These are phyloP conservation scores for Tenrec ecaudatus DNA, from an alignment of 2,113 vertebrate species.

Conservation along the genomic window DNA sequence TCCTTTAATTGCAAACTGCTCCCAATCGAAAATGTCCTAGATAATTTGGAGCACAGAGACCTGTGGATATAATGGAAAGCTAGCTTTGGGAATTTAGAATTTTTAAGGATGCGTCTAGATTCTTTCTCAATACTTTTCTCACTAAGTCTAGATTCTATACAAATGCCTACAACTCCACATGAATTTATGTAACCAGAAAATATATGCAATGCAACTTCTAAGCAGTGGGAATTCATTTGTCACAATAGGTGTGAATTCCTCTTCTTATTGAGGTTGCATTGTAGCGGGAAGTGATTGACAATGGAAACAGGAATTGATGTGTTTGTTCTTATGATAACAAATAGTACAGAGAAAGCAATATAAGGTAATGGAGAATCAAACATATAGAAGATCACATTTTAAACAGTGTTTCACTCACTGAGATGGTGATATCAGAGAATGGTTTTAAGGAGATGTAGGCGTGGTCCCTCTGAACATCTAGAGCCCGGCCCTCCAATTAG, in stretches of 20 bases:
- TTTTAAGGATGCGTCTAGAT: too few species aligned
- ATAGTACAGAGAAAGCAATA: background rate
- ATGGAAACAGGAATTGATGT: background rate
- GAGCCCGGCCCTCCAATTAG: background rate
- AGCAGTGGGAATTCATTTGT: background rate
- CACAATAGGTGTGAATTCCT: background rate
- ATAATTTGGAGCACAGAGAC: too few species aligned
- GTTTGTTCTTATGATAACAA: background rate
- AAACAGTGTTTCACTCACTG: background rate
- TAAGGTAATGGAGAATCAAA: background rate
- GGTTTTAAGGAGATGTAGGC: background rate
- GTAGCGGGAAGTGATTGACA: background rate
- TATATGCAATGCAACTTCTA: background rate
- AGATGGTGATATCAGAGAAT: background rate
- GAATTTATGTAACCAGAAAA: too few species aligned
- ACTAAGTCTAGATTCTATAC: too few species aligned
- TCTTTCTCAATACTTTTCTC: too few species aligned
- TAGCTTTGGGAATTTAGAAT: too few species aligned
- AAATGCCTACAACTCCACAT: too few species aligned
- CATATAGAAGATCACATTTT: background rate
- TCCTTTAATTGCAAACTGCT: too few species aligned
- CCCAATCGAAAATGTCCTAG: too few species aligned
- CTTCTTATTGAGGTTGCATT: background rate
- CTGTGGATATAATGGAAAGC: too few species aligned
- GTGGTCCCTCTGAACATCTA: background rate